phyloP scores from a whole-genome alignment of 2,797 vertebrate genomes.

The Enteromius trimaculatus region DNA sequence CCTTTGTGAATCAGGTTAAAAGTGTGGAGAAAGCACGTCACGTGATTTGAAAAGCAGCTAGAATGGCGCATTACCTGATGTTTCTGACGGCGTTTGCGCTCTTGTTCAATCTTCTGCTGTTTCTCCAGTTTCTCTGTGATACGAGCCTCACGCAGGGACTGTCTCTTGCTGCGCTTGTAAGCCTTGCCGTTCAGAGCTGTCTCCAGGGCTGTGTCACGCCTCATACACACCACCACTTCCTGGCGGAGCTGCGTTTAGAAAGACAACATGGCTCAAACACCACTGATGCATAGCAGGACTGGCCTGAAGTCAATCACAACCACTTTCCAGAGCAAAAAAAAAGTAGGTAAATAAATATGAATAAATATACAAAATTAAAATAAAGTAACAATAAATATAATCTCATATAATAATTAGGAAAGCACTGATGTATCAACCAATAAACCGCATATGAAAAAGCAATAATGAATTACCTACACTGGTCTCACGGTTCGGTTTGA shows the following conservation, averaged over 20 bases:
- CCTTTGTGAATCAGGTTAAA: background rate
- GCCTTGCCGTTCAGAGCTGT: slow-evolving; percentile 95
- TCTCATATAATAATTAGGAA: background rate
- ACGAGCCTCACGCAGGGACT: slow-evolving; percentile 92
- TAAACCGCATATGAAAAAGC: background rate
- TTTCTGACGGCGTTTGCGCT: slow-evolving; percentile 94
- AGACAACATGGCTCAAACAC: background rate
- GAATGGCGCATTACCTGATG: slow-evolving; percentile 82
- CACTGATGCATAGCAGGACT: background rate
- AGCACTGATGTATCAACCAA: background rate
- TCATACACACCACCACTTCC: slow-evolving; percentile 98
- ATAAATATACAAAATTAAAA: background rate
- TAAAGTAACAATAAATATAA: background rate
- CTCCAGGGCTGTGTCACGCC: slow-evolving; percentile 93
- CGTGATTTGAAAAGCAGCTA: background rate
- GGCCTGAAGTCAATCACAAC: background rate
- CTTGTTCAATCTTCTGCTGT: slow-evolving; percentile 98
- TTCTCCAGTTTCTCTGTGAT: slow-evolving; percentile 99
- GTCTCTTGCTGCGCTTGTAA: slow-evolving; percentile 97
- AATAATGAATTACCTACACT: too few species aligned
- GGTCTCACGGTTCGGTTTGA: too few species aligned
- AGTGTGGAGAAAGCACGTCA: too few species aligned
- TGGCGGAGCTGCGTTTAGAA: slow-evolving; percentile 83
- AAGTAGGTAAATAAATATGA: too few species aligned
- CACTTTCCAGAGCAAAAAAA: background rate